Conservation (phyloP, 2,113 vertebrate genomes). For the Platycercus adscitus region DNA sequence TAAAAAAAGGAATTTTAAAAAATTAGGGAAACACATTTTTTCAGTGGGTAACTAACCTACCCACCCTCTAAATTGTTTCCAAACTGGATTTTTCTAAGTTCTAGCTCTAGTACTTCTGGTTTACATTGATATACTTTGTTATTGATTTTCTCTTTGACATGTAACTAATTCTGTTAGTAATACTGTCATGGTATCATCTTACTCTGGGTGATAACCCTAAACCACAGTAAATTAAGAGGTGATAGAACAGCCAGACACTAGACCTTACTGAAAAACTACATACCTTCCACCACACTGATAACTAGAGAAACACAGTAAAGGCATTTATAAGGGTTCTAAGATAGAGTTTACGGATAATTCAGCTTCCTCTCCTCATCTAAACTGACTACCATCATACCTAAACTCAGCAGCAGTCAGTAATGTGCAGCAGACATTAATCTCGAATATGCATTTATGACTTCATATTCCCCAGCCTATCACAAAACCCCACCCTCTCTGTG, state of each 20-base stretch:
- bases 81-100: neutral
- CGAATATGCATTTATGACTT: neutral
- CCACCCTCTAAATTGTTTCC: neutral
- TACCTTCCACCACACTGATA: neutral
- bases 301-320: neutral
- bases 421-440: neutral
- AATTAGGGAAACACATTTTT: neutral
- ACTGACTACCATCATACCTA: neutral
- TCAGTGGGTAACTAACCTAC: neutral
- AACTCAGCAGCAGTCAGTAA: neutral
- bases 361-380: neutral
- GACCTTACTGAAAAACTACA: neutral
- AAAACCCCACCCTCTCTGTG: neutral
- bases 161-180: neutral
- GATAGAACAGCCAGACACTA: neutral
- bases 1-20: neutral
- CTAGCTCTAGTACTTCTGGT: neutral
- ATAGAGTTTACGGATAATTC: neutral
- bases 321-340: neutral
- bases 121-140: neutral
- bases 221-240: neutral
- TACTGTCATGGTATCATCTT: neutral
- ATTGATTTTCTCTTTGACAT: neutral
- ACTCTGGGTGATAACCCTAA: neutral
- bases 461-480: neutral